Evolutionary conservation across 2,797 vertebrate genomes (phyloP), one percentile per base, ranked within the genome.

Genomic region (Coranthus polyacanthus): DNA sequence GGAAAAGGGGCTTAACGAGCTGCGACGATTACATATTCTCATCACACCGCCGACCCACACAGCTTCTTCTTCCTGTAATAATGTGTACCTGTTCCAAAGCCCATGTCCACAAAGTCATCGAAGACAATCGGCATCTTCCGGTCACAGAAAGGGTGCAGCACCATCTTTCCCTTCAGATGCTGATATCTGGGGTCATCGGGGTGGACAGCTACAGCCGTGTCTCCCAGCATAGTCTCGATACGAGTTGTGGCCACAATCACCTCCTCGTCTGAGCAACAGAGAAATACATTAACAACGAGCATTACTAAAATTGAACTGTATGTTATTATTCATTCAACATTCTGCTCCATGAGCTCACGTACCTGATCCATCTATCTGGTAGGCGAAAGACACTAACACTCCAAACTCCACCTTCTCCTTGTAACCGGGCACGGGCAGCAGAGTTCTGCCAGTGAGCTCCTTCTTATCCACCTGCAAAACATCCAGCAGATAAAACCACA

Each of bases 181-280:
- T 95, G 94, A 80, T 97, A 98, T 60, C 96, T 92, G 72, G 93
- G 42, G 49, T 98, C 97, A 6, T 84, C 42, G 0, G 96, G 96
- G 80, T 98, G 96, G 20, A 98, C 95, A 0, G 96, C 96, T 1
- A 97, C 91, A 0, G 94, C 97, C 1, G 94, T 93, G 36, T 98
- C 97, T 15, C 97, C 97, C 65, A 98, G 81, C 97, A 97, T 98
- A 0, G 96, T 97, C 92, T 98, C 97, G 0, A 97, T 93, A 87
- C 96, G 95, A 8, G 97, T 98, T 0, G 97, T 98, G 0, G 97
- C 96, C 66, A 98, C 96, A 0, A 96, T 87, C 37, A 97, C 95
- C 81, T 97, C 96, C 66, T 96, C 95, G 4, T 92, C 95, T 96
- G 17, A 60, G 55, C 72, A 45, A 24, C 3, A 56, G 18, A 32